Evolutionary conservation across 2,113 vertebrate species (phyloP).

Genomic region (Heterocephalus glaber): DNA sequence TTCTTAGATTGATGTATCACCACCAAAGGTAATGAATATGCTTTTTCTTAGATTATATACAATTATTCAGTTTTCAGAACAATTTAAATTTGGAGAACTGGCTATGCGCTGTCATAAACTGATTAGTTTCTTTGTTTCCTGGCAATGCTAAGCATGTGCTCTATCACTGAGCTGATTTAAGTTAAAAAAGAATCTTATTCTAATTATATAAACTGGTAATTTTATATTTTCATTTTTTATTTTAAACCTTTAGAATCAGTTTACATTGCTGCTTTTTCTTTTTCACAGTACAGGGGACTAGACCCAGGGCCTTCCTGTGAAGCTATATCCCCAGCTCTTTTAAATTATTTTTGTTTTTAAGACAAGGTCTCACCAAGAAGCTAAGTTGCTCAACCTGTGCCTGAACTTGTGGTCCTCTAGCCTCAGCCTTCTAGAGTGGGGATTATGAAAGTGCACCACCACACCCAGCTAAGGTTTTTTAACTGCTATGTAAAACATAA

Average conservation of each 20-base stretch:
- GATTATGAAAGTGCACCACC: background rate
- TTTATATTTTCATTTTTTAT: slow-evolving; percentile 39
- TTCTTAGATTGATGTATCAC: background rate
- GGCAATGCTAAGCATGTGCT: background rate
- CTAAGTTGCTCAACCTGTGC: background rate
- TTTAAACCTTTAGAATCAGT: background rate
- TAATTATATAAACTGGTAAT: slow-evolving; percentile 7
- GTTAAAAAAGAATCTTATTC: slow-evolving; percentile 10
- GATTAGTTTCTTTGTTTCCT: background rate
- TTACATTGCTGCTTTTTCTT: background rate
- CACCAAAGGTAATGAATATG: background rate
- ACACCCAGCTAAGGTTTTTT: background rate
- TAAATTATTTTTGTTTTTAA: background rate
- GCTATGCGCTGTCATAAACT: background rate
- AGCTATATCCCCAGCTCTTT: background rate
- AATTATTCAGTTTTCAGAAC: slow-evolving; percentile 24
- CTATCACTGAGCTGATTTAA: background rate
- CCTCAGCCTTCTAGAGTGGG: background rate
- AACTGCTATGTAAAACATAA: background rate
- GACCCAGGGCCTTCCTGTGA: background rate
- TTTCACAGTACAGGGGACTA: background rate
- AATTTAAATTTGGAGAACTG: slow-evolving; percentile 57
- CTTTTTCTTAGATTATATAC: slow-evolving; percentile 40
- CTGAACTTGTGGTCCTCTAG: background rate
- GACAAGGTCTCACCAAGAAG: background rate